Evolutionary conservation across 2,797 vertebrate genomes (phyloP), one percentile per base, ranked within the genome.

Genomic region (Crypturellus tataupa): DNA sequence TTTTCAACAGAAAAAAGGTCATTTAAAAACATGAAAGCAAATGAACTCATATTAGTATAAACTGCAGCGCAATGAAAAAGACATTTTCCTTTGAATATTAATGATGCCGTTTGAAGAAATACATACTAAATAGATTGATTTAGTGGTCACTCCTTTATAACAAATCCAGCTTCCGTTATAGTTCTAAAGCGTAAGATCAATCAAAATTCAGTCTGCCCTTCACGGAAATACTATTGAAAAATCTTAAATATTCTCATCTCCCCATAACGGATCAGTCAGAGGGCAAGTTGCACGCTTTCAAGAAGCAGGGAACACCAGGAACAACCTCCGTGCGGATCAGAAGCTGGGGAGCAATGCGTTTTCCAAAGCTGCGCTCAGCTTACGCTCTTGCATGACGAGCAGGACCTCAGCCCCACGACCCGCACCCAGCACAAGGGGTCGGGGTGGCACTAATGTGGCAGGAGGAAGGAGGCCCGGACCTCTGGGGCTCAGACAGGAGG

Each of bases 41-140:
- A 91, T 72, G 89, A 92, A 79, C 80, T 29, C 42, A 42, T 83
- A 87, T 96, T 95, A 87, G 84, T 95, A 90, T 83, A 94, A 96
- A 91, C 73, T 89, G 70, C 82, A 92, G 92, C 63, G 93, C 73
- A 86, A 87, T 47, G 63, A 87, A 94, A 94, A 95, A 95, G 80
- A 91, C 51, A 79, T 88, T 91, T 19, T 16, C 33, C 27, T 92
- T 90, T 77, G 89, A 96, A 95, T 93, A 94, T 93, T 91, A 92
- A 95, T 79, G 87, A 89, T 84, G 92, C 81, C 93, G 42, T 79
- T 94, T 91, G 94, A 93, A 93, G 89, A 95, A 95, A 94, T 80
- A 89, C 79, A 85, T 85, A 89, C 85, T 85, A 79, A 83, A 94
- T 78, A 88, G 93, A 93, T 79, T 76, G 93, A 91, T 95, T 94